phyloP scores from a whole-genome alignment of 2,797 vertebrate genomes.

The Hylomyscus alleni region DNA sequence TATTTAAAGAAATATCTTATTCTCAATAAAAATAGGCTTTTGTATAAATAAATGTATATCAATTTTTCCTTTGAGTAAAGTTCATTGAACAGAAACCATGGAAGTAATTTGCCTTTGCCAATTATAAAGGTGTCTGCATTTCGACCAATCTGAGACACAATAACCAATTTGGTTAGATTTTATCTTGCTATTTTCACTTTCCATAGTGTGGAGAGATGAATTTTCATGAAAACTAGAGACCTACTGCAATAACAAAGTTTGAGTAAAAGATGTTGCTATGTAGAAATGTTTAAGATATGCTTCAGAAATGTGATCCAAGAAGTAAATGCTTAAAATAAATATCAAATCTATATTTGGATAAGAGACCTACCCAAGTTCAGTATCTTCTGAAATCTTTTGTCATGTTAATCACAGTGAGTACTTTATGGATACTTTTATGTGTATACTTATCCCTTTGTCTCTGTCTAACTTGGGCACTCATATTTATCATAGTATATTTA shows the following conservation, averaged over 20 bases:
- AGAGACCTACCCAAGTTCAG: neutral
- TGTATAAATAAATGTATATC: neutral
- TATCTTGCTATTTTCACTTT: neutral
- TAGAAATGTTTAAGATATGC: neutral
- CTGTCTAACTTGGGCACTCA: too few species aligned
- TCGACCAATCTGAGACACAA: neutral
- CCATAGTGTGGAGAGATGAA: neutral
- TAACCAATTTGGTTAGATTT: neutral
- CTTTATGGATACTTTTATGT: neutral
- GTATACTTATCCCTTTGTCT: neutral
- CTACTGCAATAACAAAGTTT: constrained; percentile 12
- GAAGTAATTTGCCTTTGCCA: neutral
- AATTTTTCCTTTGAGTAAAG: neutral
- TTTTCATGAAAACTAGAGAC: neutral
- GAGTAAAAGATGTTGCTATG: neutral
- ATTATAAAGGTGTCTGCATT: neutral
- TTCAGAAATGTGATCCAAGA: constrained; percentile 35
- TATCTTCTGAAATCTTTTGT: constrained; percentile 12
- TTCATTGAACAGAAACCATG: neutral
- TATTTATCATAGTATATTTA: neutral
- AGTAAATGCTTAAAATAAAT: neutral
- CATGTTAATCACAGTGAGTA: neutral
- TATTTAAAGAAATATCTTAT: neutral
- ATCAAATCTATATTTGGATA: neutral
- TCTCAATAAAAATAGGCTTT: neutral